These are phyloP conservation scores for Heliconius himera DNA, from an alignment of 1,140 invertebrate species.

Conservation along the genomic window DNA sequence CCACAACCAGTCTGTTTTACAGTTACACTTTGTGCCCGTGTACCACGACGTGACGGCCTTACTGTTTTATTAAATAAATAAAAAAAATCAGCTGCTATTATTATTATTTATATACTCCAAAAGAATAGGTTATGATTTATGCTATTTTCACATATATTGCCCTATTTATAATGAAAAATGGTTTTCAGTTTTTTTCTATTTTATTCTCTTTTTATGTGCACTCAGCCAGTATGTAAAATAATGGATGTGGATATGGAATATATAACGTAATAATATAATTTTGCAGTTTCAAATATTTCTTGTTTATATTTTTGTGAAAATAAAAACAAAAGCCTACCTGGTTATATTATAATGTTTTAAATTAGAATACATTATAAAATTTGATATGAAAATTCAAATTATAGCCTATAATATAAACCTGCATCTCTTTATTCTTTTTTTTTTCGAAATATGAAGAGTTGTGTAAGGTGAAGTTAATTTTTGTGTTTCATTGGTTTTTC, in stretches of 20 bases:
- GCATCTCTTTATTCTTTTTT: too few relatives aligned
- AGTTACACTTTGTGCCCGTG: too few relatives aligned
- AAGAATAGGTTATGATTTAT: slow-evolving; percentile 23
- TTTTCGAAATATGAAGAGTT: too few relatives aligned
- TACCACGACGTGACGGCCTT: too few relatives aligned
- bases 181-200: slow-evolving; percentile 18
- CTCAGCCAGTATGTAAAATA: slow-evolving; percentile 12
- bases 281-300: not conserved
- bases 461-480: not conserved
- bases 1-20: too few relatives aligned
- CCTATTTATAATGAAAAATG: slow-evolving; percentile 20
- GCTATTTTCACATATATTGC: not conserved
- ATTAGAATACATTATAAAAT: not conserved
- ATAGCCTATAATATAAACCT: too few relatives aligned
- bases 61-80: not conserved
- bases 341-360: not conserved
- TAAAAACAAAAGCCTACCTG: not conserved
- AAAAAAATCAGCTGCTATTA: not conserved
- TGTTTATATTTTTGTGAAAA: not conserved
- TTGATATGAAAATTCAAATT: not conserved
- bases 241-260: not conserved
- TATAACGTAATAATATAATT: not conserved
- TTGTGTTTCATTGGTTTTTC: not conserved
- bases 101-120: slow-evolving; percentile 22
- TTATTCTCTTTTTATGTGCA: not conserved